Percentiles rank a stretch among this genome's conserved stretches.
Conservation (phyloP, 1,140 invertebrate species). For the Microplitis demolitor region DNA sequence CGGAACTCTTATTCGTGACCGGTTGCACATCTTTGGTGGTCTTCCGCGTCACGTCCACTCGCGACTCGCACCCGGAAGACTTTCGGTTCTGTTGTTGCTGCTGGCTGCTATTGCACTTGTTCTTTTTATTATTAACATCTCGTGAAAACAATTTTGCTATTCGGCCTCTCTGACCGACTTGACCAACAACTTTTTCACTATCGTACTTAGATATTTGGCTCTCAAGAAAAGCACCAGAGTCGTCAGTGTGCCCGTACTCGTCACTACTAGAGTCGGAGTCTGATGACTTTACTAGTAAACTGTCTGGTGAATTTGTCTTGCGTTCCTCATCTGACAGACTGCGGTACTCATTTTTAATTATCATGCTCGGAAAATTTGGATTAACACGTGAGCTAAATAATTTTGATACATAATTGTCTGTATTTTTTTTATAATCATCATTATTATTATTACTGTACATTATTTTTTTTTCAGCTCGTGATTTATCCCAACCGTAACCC, state of each 20-base stretch:
- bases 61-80: slow-evolving; percentile 10
- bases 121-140: slow-evolving; percentile 39
- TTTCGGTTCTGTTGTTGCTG: slow-evolving; percentile 28
- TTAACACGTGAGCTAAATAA: slow-evolving; percentile 29
- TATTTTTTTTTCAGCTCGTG: slow-evolving; percentile 30
- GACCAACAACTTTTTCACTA: slow-evolving; percentile 17
- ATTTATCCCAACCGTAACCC: slow-evolving; percentile 24
- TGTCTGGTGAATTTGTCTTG: slow-evolving; percentile 58
- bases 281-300: slow-evolving; percentile 55
- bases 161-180: slow-evolving; percentile 31
- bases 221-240: slow-evolving; percentile 57
- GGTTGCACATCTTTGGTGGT: slow-evolving; percentile 26
- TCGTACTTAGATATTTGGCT: slow-evolving; percentile 46
- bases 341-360: slow-evolving; percentile 26
- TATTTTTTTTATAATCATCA: slow-evolving; percentile 34
- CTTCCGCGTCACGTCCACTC: slow-evolving; percentile 41
- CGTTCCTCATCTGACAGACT: slow-evolving; percentile 55
- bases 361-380: slow-evolving; percentile 30
- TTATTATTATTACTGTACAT: slow-evolving; percentile 15
- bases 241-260: slow-evolving; percentile 57
- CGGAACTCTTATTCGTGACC: slow-evolving; percentile 23
- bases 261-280: slow-evolving; percentile 57
- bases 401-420: neutral
- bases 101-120: slow-evolving; percentile 23
- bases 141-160: slow-evolving; percentile 57